Base-by-base conservation (phyloP, 2,888 invertebrate species). In the Hypena proboscidalis region DNA sequence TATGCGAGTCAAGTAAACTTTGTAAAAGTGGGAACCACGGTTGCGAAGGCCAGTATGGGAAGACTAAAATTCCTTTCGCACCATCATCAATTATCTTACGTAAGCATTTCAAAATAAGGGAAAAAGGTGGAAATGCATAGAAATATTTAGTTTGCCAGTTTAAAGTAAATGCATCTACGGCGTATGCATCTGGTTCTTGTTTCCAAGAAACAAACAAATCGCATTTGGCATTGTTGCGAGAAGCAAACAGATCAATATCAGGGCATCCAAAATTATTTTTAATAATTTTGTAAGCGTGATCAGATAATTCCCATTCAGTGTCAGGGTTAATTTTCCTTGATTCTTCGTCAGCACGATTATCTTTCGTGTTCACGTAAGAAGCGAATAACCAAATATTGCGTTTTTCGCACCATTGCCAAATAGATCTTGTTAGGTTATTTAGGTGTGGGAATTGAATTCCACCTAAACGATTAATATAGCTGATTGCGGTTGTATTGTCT, bases 331-430 rank as follows among this genome's bases (percentile, higher is more conserved):
- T 9, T 15, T 25, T 41, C 9, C 50, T 34, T 0, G 49, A 54
- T 17, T 42, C 55, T 21, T 19, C 22, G 13, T 55, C 50, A 6
- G 50, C 54, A 13, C 17, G 9, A 20, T 42, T 43, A 7, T 48
- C 38, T 3, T 25, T 37, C 1, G 47, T 29, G 1, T 37, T 42
- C 1, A 49, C 27, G 7, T n/a, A n/a, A n/a, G n/a, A n/a, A n/a
- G n/a, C n/a, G n/a, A n/a, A n/a, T n/a, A n/a, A n/a, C n/a, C n/a
- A n/a, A n/a, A n/a, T n/a, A n/a, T n/a, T n/a, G n/a, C n/a, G n/a
- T n/a, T n/a, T n/a, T n/a, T n/a, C n/a, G 13, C 48, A 43, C 43
- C 48, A 48, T 4, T 43, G 43, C 48, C 48, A 48, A 15, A 47
- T 42, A 1, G 6, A 2, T 19, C 33, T 33, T 0, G 29, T n/a